A percentile compares a stretch with the other conserved stretches of the same genome.
Evolutionary conservation across 2,888 invertebrate species (phyloP).

Genomic region (Melanargia galathea): DNA sequence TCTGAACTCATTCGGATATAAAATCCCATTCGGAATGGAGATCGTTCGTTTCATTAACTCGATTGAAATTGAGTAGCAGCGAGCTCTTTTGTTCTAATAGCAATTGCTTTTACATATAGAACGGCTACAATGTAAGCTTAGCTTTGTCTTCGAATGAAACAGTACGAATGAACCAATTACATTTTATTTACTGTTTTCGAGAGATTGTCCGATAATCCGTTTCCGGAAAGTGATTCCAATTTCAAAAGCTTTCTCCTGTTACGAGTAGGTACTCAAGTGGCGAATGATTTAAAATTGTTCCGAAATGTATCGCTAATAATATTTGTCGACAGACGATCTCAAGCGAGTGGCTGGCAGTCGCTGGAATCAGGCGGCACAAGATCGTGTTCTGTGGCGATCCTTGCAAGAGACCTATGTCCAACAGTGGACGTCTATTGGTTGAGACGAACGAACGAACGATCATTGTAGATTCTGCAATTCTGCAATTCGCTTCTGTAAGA

Average conservation of each 20-base stretch:
- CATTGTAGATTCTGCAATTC: no score
- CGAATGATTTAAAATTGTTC: no score
- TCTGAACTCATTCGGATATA: slow-evolving; percentile 18
- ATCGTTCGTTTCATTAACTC: slow-evolving; percentile 32
- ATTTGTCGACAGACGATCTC: no score
- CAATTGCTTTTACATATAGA: slow-evolving; percentile 21
- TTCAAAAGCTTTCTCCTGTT: background rate
- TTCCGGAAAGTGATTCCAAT: background rate
- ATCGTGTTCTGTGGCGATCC: no score
- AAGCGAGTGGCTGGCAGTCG: no score
- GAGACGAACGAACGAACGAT: no score
- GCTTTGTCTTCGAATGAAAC: slow-evolving; percentile 5
- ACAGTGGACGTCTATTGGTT: no score
- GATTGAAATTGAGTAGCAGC: slow-evolving; percentile 19
- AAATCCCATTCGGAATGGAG: slow-evolving; percentile 28
- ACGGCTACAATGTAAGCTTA: slow-evolving; percentile 13
- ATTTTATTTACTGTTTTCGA: slow-evolving; percentile 9
- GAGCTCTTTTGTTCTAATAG: slow-evolving; percentile 20
- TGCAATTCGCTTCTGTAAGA: no score
- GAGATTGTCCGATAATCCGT: slow-evolving; percentile 2
- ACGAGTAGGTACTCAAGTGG: background rate
- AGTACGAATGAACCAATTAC: slow-evolving; percentile 8
- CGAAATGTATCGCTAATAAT: no score
- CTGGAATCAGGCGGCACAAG: no score
- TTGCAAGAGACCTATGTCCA: no score